Percentiles rank a stretch among this genome's conserved stretches.
Conservation (phyloP, 2,113 vertebrate species). For the Alethe diademata region DNA sequence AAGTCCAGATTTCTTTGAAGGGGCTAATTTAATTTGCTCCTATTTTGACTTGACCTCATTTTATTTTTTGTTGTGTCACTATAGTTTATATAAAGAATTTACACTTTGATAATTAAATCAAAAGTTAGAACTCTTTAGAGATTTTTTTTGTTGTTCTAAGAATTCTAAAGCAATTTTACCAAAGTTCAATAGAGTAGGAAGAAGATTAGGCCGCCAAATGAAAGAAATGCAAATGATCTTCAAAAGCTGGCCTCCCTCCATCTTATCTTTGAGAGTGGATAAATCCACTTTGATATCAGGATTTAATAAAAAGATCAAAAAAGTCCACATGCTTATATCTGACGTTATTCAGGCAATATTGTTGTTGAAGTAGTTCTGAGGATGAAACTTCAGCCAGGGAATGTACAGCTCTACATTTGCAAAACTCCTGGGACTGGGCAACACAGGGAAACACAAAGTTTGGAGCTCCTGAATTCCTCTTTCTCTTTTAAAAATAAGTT, state of each 20-base stretch:
- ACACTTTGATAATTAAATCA: constrained; percentile 22
- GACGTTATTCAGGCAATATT: neutral
- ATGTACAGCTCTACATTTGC: neutral
- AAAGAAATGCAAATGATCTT: constrained; percentile 42
- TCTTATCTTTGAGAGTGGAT: neutral
- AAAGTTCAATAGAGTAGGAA: constrained; percentile 2
- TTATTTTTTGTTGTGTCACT: neutral
- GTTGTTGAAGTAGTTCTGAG: neutral
- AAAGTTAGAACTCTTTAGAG: neutral
- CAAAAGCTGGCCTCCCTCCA: neutral
- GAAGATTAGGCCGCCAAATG: constrained; percentile 7
- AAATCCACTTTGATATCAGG: constrained; percentile 34
- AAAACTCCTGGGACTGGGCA: neutral
- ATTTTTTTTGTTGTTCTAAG: neutral
- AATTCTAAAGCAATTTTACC: constrained; percentile 9
- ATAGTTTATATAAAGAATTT: constrained; percentile 2
- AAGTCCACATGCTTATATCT: neutral
- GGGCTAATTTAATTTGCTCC: neutral
- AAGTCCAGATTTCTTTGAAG: constrained; percentile 5
- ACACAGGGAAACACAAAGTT: neutral
- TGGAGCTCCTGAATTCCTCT: neutral
- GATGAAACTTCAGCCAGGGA: neutral
- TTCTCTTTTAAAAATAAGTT: neutral
- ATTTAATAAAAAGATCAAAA: constrained; percentile 30
- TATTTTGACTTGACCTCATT: neutral